These are phyloP conservation scores for Pollenia labialis DNA, from an alignment of 2,888 invertebrate species.

Conservation along the genomic window DNA sequence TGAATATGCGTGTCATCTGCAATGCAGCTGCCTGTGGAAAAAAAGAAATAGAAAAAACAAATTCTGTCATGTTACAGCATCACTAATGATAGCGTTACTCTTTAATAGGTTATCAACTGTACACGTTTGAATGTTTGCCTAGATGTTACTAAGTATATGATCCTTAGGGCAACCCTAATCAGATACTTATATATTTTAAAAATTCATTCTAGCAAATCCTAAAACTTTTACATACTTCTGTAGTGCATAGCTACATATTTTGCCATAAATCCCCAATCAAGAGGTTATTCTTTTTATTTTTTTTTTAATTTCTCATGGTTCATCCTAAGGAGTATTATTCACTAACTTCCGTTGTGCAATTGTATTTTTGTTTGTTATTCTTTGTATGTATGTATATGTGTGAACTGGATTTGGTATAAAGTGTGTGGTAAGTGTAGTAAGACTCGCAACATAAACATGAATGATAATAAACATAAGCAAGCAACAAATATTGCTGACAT, in stretches of 20 bases:
- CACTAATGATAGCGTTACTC: slow-evolving; percentile 33
- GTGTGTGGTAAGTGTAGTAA: background rate
- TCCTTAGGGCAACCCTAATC: background rate
- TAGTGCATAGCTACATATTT: no score
- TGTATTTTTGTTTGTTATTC: background rate
- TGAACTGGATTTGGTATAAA: background rate
- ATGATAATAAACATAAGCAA: slow-evolving; percentile 45
- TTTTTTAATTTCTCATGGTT: background rate
- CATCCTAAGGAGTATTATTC: background rate
- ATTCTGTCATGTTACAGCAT: slow-evolving; percentile 34
- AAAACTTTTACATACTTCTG: no score
- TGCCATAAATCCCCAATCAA: no score
- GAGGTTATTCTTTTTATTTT: background rate
- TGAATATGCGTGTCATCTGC: slow-evolving; percentile 47
- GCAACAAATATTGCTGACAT: slow-evolving; percentile 52
- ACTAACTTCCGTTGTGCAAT: background rate
- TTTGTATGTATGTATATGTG: background rate
- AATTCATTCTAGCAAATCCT: no score
- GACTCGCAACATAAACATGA: slow-evolving; percentile 50
- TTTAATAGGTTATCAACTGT: slow-evolving; percentile 37
- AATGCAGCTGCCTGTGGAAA: slow-evolving; percentile 37
- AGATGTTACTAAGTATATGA: background rate
- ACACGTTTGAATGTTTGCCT: background rate
- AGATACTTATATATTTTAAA: background rate
- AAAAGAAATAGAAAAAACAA: background rate